Conservation (phyloP, 2,113 vertebrate genomes). For the Sceloporus tristichus region DNA sequence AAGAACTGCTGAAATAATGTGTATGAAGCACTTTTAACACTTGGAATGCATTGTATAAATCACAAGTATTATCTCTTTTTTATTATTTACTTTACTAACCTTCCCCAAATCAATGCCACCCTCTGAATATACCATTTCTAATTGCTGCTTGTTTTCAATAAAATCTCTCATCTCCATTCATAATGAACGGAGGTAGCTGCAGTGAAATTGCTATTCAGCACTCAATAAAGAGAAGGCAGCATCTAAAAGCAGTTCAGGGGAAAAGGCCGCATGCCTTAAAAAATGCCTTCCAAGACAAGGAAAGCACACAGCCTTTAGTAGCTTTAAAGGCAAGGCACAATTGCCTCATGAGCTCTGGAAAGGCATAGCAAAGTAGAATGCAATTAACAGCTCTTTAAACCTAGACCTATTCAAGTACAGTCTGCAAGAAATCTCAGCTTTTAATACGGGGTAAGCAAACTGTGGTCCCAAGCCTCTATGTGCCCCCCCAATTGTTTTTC, state of each 20-base stretch:
- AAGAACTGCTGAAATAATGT: not conserved
- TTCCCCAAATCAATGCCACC: not conserved
- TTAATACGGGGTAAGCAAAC: too few relatives aligned
- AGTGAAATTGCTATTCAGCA: not conserved
- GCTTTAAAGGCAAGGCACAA: not conserved
- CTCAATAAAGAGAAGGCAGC: not conserved
- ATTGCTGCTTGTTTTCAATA: not conserved
- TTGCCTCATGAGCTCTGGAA: not conserved
- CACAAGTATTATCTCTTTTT: not conserved
- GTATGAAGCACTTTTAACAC: not conserved
- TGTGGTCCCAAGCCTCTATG: too few relatives aligned
- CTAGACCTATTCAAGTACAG: not conserved
- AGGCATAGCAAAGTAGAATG: not conserved
- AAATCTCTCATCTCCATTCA: slow-evolving; percentile 2
- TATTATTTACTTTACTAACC: slow-evolving; percentile 9
- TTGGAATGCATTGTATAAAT: not conserved
- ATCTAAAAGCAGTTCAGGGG: not conserved
- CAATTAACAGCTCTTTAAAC: not conserved
- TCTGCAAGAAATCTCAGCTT: not conserved
- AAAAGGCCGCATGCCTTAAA: not conserved
- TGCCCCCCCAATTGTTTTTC: too few relatives aligned
- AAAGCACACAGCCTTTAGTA: not conserved
- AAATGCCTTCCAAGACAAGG: not conserved
- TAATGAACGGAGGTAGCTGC: not conserved
- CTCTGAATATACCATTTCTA: not conserved